Conservation (phyloP, 2,797 vertebrate genomes). For the Acrossocheilus wenchowensis region DNA sequence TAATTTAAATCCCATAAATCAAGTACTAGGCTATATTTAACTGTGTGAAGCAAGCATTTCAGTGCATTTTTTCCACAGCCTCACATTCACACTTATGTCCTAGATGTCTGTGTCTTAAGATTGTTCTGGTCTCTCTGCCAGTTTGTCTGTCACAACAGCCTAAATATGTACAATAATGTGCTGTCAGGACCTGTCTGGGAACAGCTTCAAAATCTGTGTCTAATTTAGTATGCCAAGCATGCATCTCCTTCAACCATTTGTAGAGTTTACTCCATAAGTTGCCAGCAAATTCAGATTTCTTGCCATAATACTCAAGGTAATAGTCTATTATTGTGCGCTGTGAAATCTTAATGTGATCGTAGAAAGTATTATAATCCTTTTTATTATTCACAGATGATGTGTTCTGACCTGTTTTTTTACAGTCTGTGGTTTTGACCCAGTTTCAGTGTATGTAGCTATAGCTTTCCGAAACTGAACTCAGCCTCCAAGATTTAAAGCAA, state of each 20-base stretch:
- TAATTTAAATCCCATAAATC: neutral
- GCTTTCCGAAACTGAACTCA: neutral
- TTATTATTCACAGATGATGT: conserved; percentile 11
- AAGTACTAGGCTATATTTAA: neutral
- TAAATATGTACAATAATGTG: conserved; percentile 25
- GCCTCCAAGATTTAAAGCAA: neutral
- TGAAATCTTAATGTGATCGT: neutral
- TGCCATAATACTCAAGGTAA: conserved; percentile 3
- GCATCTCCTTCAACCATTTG: conserved; percentile 21
- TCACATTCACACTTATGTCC: neutral
- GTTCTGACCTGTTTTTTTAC: neutral
- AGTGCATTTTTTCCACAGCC: neutral
- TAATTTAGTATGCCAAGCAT: conserved; percentile 17
- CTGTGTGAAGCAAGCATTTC: neutral
- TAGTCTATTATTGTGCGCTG: neutral
- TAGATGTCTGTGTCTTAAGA: conserved; percentile 10
- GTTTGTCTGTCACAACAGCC: conserved; percentile 29
- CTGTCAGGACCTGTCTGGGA: conserved; percentile 26
- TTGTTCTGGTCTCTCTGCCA: neutral
- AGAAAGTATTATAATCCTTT: neutral
- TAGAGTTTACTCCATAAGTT: neutral
- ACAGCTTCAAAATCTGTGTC: conserved; percentile 15
- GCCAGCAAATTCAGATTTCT: conserved; percentile 1
- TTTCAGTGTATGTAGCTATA: neutral
- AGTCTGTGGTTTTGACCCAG: neutral